Conservation (phyloP, 2,888 invertebrate species). For the Diarsia mendica region DNA sequence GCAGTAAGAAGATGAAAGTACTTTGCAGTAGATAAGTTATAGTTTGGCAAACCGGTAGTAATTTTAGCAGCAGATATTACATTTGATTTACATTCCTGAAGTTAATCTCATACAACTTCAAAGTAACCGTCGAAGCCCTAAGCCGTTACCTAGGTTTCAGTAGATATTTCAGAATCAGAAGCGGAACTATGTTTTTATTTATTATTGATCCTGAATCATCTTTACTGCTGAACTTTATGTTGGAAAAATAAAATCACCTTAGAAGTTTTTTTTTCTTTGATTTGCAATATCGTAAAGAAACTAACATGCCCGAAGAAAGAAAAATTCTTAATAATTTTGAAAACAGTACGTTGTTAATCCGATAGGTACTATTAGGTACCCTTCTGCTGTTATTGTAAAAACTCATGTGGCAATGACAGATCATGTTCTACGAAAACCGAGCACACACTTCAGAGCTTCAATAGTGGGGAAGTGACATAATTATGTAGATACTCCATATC, state of each 20-base stretch:
- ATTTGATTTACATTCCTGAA: too few relatives aligned
- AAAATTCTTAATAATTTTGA: neutral
- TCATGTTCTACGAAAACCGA: neutral
- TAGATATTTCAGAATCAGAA: neutral
- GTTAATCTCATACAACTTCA: too few relatives aligned
- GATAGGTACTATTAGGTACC: too few relatives aligned
- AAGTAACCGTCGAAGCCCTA: too few relatives aligned
- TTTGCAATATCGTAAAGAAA: too few relatives aligned
- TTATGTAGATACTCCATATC: constrained; percentile 34
- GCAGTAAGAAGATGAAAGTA: constrained; percentile 16
- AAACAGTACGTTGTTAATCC: neutral
- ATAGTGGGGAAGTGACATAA: constrained; percentile 31
- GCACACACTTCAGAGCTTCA: constrained; percentile 1
- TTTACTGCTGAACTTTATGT: too few relatives aligned
- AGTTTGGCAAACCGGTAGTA: neutral
- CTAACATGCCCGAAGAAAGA: too few relatives aligned
- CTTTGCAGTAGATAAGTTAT: constrained; percentile 3
- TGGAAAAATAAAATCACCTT: too few relatives aligned
- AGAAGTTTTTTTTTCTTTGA: too few relatives aligned
- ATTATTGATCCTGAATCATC: too few relatives aligned
- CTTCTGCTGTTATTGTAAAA: neutral
- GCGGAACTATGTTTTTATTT: neutral
- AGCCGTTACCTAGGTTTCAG: neutral
- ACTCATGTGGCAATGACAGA: neutral
- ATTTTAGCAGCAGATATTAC: neutral